These are phyloP conservation scores for Gastrophryne carolinensis DNA, from an alignment of 2,797 vertebrate species.

Conservation along the genomic window DNA sequence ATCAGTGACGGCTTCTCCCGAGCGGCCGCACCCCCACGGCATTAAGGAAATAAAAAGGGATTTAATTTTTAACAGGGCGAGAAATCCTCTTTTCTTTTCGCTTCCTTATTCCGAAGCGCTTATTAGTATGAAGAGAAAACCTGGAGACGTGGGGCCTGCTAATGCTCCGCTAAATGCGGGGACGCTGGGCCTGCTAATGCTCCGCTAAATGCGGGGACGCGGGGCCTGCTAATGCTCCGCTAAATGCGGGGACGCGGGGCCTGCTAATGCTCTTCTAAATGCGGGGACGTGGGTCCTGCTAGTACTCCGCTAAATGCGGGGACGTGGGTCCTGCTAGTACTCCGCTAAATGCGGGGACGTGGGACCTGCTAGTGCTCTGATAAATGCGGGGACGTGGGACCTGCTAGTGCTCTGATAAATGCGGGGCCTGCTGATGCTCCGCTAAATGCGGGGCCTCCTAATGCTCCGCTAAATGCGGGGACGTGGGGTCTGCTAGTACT, in stretches of 20 bases:
- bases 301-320: constrained; percentile 11
- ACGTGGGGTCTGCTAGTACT: constrained; percentile 27
- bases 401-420: too few relatives aligned
- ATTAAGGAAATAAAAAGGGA: constrained; percentile 67
- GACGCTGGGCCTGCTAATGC: constrained; percentile 28
- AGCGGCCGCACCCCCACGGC: constrained; percentile 60
- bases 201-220: constrained; percentile 11
- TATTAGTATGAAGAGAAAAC: constrained; percentile 35
- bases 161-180: constrained; percentile 10
- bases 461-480: too few relatives aligned
- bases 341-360: constrained; percentile 21
- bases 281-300: constrained; percentile 18
- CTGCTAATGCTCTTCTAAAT: too few relatives aligned
- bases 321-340: too few relatives aligned
- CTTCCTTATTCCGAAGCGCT: constrained; percentile 21
- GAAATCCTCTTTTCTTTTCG: constrained; percentile 56
- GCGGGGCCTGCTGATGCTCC: constrained; percentile 22
- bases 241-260: too few relatives aligned
- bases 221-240: constrained; percentile 19
- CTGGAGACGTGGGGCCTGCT: constrained; percentile 20
- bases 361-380: constrained; percentile 16
- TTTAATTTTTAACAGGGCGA: constrained; percentile 57
- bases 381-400: too few relatives aligned
- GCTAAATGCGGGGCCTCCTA: not conserved
- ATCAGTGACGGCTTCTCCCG: constrained; percentile 64